These are phyloP conservation scores for Coturnix japonica DNA, from an alignment of 2,113 vertebrate species.

Conservation along the genomic window DNA sequence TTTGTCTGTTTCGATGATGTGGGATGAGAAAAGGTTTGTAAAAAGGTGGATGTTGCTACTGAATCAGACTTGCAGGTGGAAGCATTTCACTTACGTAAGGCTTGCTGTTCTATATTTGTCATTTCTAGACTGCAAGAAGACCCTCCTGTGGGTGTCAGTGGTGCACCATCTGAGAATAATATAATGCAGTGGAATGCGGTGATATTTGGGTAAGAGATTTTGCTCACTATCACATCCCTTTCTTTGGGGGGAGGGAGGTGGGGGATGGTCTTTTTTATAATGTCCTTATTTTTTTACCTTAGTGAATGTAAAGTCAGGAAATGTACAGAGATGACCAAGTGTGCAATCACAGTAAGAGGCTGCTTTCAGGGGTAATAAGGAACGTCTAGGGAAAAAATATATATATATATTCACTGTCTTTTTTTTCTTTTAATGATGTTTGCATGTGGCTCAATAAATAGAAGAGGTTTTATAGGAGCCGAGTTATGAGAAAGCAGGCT, in stretches of 20 bases:
- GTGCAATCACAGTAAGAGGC: background rate
- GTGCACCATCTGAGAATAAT: conserved; percentile 98
- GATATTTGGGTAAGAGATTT: conserved; percentile 95
- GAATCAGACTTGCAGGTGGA: background rate
- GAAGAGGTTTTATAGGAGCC: background rate
- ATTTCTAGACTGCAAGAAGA: conserved; percentile 95
- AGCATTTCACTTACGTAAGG: background rate
- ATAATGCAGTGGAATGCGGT: conserved; percentile 99
- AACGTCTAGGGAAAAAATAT: background rate
- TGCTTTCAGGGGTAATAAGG: background rate
- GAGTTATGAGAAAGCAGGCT: background rate
- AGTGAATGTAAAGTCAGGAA: background rate
- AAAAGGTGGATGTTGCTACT: background rate
- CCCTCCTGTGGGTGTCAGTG: conserved; percentile 97
- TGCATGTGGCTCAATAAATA: background rate
- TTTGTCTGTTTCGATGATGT: background rate
- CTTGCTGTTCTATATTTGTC: conserved; percentile 8
- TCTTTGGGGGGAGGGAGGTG: no score
- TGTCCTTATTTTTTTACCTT: background rate
- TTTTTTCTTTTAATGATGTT: background rate
- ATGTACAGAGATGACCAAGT: background rate
- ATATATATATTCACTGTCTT: background rate
- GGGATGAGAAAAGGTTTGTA: background rate
- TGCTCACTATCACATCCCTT: background rate
- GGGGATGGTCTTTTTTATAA: background rate